A percentile compares a stretch with the other conserved stretches of the same genome.
These are phyloP conservation scores for Synergus laeviventris DNA, from an alignment of 2,888 invertebrate species.

Conservation along the genomic window DNA sequence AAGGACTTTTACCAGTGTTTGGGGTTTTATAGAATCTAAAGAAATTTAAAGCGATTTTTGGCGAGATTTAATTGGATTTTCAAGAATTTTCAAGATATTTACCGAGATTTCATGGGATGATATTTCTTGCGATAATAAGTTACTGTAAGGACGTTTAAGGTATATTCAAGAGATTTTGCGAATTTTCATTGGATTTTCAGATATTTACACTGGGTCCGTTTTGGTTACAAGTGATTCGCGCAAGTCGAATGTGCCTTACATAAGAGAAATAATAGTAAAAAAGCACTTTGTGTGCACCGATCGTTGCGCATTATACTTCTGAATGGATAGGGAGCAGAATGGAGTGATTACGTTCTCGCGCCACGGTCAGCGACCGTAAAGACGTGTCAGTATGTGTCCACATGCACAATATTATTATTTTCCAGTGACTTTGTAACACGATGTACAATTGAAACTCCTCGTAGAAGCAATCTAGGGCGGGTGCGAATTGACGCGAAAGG, in stretches of 20 bases:
- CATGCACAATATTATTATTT: slow-evolving; percentile 6
- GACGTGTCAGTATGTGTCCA: slow-evolving; percentile 11
- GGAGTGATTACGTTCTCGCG: slow-evolving; percentile 33
- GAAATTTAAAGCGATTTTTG: too few relatives aligned
- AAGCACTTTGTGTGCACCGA: slow-evolving; percentile 22
- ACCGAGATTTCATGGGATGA: too few relatives aligned
- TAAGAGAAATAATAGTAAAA: slow-evolving; percentile 10
- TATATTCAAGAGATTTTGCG: too few relatives aligned
- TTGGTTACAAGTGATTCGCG: background rate
- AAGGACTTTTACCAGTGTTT: too few relatives aligned
- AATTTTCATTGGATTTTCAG: too few relatives aligned
- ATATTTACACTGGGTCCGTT: background rate
- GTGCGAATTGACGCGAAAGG: slow-evolving; percentile 18
- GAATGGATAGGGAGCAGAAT: slow-evolving; percentile 32
- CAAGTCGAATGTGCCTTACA: slow-evolving; percentile 2
- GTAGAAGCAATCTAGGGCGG: background rate
- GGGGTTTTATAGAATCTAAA: too few relatives aligned
- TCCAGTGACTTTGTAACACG: background rate
- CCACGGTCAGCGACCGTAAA: slow-evolving; percentile 38
- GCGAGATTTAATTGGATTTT: too few relatives aligned
- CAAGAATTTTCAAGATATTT: too few relatives aligned
- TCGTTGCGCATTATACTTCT: slow-evolving; percentile 30
- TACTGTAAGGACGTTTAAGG: too few relatives aligned
- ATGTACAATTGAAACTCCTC: slow-evolving; percentile 6
- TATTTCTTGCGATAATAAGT: too few relatives aligned